Conservation (phyloP, 2,888 invertebrate genomes). For the Hetaerina titia region DNA sequence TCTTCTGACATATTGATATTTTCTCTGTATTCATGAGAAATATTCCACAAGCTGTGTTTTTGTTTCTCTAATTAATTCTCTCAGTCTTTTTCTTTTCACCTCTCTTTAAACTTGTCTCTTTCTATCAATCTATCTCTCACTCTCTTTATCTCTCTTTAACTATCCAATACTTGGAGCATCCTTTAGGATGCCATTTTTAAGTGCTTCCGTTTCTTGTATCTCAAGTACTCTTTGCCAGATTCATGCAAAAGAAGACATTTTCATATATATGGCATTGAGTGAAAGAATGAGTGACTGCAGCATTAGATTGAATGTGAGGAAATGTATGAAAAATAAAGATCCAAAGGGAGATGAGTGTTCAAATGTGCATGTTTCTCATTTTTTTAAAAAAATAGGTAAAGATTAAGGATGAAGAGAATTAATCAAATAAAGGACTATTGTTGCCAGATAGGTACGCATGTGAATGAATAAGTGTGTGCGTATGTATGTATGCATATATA, state of each 20-base stretch:
- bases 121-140: constrained; percentile 16
- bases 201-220: constrained; percentile 59
- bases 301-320: constrained; percentile 24
- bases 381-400: neutral
- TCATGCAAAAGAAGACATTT: constrained; percentile 35
- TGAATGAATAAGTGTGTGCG: neutral
- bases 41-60: neutral
- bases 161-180: constrained; percentile 3
- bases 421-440: neutral
- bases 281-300: constrained; percentile 53
- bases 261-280: neutral
- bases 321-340: neutral
- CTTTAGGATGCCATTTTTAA: constrained; percentile 18
- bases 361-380: constrained; percentile 12
- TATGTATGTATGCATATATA: neutral
- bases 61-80: constrained; percentile 8
- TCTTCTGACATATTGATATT: neutral
- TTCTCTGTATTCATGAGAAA: neutral
- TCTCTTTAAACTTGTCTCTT: neutral
- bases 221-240: neutral
- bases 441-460: constrained; percentile 7
- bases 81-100: constrained; percentile 36
- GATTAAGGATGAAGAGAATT: neutral
- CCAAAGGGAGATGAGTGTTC: neutral
- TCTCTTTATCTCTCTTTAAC: constrained; percentile 30